phyloP scores from a whole-genome alignment of 1,140 invertebrate genomes.

The Aphelenchoides besseyi region DNA sequence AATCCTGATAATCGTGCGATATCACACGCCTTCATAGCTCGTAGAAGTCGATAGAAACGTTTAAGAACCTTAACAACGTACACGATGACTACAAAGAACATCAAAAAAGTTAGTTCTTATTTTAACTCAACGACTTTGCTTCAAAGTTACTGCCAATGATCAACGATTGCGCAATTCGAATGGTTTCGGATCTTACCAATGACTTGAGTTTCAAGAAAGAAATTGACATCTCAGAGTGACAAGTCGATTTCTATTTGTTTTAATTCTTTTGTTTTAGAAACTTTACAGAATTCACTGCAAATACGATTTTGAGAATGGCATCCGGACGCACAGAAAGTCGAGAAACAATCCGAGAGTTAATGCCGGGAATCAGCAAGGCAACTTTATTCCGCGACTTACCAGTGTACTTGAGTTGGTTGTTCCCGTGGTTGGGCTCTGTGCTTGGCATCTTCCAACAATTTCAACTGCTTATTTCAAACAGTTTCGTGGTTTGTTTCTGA shows the following conservation, averaged over 20 bases:
- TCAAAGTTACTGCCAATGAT: conserved; percentile 54
- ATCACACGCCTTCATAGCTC: conserved; percentile 47
- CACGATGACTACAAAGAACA: conserved; percentile 63
- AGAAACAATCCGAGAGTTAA: not conserved
- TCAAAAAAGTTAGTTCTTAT: conserved; percentile 59
- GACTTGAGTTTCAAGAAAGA: conserved; percentile 51
- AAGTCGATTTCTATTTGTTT: not conserved
- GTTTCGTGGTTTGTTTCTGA: not conserved
- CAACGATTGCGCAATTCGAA: conserved; percentile 47
- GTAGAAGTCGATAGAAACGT: conserved; percentile 63
- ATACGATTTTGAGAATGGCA: not conserved
- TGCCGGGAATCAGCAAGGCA: not conserved
- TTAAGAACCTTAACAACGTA: conserved; percentile 64
- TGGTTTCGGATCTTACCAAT: conserved; percentile 23
- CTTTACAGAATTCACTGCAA: not conserved
- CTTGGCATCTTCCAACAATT: not conserved
- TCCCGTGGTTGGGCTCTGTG: not conserved
- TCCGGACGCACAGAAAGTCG: not conserved
- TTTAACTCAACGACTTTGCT: conserved; percentile 20
- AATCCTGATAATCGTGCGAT: conserved; percentile 29
- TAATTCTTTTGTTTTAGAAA: not conserved
- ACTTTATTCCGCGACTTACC: not conserved
- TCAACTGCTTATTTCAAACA: not conserved
- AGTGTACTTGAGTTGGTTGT: not conserved
- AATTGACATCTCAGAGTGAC: conserved; percentile 36